Evolutionary conservation across 2,888 invertebrate genomes (phyloP).

Genomic region (Geophilus truncorum): DNA sequence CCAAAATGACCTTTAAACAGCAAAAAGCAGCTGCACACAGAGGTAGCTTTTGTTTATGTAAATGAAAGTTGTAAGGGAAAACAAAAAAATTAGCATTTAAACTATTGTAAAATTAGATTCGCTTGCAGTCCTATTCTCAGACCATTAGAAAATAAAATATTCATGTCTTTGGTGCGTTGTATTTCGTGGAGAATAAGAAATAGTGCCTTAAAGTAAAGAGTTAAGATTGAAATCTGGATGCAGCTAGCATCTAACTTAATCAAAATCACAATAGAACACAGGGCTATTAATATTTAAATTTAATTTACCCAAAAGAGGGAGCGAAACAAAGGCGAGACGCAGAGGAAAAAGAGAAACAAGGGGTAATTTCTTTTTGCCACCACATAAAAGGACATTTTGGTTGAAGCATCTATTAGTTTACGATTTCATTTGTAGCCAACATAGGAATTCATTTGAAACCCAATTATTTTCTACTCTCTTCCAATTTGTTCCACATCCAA

Average conservation of each 20-base stretch:
- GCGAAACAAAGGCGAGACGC: no score
- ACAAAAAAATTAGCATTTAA: neutral
- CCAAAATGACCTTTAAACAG: neutral
- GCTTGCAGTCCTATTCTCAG: neutral
- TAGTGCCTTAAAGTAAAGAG: neutral
- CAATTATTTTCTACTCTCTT: slow-evolving; percentile 13
- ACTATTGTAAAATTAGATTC: neutral
- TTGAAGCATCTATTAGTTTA: neutral
- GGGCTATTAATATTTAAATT: neutral
- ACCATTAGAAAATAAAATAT: neutral
- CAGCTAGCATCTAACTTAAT: neutral
- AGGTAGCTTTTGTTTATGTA: neutral
- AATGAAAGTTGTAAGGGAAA: neutral
- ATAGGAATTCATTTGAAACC: slow-evolving; percentile 17
- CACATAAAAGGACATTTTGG: neutral
- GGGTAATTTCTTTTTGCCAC: neutral
- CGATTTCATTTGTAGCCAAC: slow-evolving; percentile 9
- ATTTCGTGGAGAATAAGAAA: neutral
- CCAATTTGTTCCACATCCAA: slow-evolving; percentile 16
- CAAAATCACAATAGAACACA: neutral
- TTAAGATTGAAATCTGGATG: neutral
- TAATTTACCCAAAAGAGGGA: neutral
- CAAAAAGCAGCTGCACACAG: neutral
- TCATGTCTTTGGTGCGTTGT: neutral
- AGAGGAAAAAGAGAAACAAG: no score